Evolutionary conservation across 2,797 vertebrate species (phyloP), one percentile per base, ranked within the genome.

Genomic region (Myiothlypis chrysogaster): DNA sequence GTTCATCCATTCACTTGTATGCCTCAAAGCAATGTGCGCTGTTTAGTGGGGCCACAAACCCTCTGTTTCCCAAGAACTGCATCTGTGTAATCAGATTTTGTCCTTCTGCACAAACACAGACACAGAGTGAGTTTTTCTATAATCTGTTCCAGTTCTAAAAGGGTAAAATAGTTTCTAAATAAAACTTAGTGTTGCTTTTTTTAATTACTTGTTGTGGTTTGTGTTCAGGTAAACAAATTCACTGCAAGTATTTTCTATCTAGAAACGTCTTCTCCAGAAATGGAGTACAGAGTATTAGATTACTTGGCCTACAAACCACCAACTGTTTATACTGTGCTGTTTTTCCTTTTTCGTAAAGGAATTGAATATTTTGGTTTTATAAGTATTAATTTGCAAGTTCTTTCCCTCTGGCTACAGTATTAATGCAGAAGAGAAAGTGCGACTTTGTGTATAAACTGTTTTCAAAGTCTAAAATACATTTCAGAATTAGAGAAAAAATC

Each of bases 1-100:
- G 41, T 61, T 41, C 39, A 35, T 28, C 17, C 2, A 1, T 53
- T 82, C 59, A 18, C 7, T 12, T 4, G 7, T 30, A 17, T 5
- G 34, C 6, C 21, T 37, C 2, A 3, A 17, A 12, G 35, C 20
- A 19, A 14, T 3, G 1, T 15, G 20, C 15, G 13, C 28, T 17
- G 11, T 19, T 50, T 4, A 23, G 18, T 9, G 32, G n/a, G 30
- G 16, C 9, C 56, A 52, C 13, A 73, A 82, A 81, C 17, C 8
- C 13, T 28, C 21, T 28, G 0, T 21, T 47, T 20, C 50, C 32
- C 19, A 18, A 16, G 23, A 81, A 39, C 12, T 25, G 3, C 50
- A 34, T 13, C 50, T 41, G 7, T 44, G 25, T 5, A 27, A 39
- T 68, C 22, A 8, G 8, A 35, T 83, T 86, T 87, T 41, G 44